Percentiles rank a stretch among this genome's conserved stretches.
Conservation (phyloP, 1,140 invertebrate genomes). For the Leptoteleia sp. region DNA sequence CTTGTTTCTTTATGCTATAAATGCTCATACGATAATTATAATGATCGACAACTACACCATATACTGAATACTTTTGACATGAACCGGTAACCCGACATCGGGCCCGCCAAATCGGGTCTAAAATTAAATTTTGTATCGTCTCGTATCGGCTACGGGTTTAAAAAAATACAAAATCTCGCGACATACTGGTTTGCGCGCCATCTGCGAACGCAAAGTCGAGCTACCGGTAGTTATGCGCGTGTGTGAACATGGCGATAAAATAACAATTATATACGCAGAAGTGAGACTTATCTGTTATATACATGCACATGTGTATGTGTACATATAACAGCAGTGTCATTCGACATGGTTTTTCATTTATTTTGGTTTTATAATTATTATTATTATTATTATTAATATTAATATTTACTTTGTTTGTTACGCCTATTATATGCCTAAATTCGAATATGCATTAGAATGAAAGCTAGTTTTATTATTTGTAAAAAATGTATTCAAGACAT, state of each 20-base stretch:
- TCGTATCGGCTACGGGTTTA: constrained; percentile 41
- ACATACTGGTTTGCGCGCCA: constrained; percentile 21
- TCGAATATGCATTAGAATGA: constrained; percentile 62
- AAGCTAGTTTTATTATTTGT: constrained; percentile 65
- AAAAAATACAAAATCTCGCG: constrained; percentile 55
- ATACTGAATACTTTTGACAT: constrained; percentile 49
- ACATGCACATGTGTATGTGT: constrained; percentile 46
- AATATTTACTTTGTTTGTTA: constrained; percentile 53
- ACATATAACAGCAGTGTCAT: constrained; percentile 52
- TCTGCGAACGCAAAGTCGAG: constrained; percentile 18
- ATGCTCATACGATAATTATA: constrained; percentile 50
- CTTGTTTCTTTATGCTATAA: constrained; percentile 37
- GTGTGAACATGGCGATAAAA: constrained; percentile 38
- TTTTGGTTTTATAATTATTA: constrained; percentile 31
- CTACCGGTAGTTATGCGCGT: constrained; percentile 8
- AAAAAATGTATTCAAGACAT: constrained; percentile 66
- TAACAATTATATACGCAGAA: constrained; percentile 59
- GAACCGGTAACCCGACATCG: constrained; percentile 14
- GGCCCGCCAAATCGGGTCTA: constrained; percentile 16
- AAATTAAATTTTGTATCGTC: constrained; percentile 46
- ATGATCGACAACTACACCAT: constrained; percentile 49
- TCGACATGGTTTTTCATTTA: constrained; percentile 48
- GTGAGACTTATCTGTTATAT: constrained; percentile 52
- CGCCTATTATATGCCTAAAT: constrained; percentile 57
- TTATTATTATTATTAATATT: too few species aligned